phyloP scores from a whole-genome alignment of 23 tunicate species.

The Halocynthia roretzi region DNA sequence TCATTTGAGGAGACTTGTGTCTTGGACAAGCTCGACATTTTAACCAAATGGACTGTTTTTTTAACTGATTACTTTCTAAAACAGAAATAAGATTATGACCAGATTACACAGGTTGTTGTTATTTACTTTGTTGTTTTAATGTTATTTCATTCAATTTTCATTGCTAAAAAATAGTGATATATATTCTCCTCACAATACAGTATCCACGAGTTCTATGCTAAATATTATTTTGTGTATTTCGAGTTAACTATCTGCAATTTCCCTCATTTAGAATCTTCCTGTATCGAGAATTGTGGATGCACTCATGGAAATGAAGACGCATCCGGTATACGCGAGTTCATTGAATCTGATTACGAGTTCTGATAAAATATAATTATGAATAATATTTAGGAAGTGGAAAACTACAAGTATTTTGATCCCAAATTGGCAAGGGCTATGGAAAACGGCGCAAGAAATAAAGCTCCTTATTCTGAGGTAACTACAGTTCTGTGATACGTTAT shows the following conservation, averaged over 20 bases:
- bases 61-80: too few relatives aligned
- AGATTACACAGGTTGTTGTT: too few relatives aligned
- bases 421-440: slow-evolving; percentile 64
- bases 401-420: slow-evolving; percentile 91
- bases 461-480: slow-evolving; percentile 64
- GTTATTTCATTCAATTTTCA: too few relatives aligned
- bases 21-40: too few relatives aligned
- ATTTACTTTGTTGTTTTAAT: too few relatives aligned
- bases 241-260: background rate
- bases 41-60: too few relatives aligned
- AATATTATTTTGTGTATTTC: background rate
- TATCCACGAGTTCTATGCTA: too few relatives aligned
- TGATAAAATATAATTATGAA: too few relatives aligned
- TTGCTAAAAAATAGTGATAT: too few relatives aligned
- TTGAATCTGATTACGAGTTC: background rate
- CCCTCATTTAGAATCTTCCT: slow-evolving; percentile 43
- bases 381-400: slow-evolving; percentile 58
- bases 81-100: too few relatives aligned
- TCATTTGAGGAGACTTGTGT: too few relatives aligned
- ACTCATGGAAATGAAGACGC: slow-evolving; percentile 73
- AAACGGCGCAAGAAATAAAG: slow-evolving; percentile 45
- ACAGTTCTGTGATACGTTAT: background rate
- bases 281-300: slow-evolving; percentile 75
- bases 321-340: slow-evolving; percentile 11
- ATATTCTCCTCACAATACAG: too few relatives aligned